Evolutionary conservation across 2,888 invertebrate genomes (phyloP), one percentile per base, ranked within the genome.

Genomic region (Eupithecia abbreviata): DNA sequence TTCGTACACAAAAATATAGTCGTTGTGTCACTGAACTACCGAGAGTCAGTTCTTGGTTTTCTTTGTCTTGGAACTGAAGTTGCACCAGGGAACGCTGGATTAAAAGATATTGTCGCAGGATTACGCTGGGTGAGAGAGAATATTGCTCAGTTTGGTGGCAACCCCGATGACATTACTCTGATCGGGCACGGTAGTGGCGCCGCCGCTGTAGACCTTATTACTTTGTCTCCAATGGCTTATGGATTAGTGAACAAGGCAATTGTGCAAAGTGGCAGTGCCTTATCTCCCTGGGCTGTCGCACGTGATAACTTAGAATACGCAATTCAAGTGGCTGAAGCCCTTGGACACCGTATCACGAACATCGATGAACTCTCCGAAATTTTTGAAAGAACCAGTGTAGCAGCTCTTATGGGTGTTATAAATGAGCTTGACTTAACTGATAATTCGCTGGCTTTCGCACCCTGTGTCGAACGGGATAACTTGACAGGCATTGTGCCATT

Each of bases 141-240:
- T 87, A 97, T 98, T 73, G 94, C 72, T 2, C 92, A 95, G 72
- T 98, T 98, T 89, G 97, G 98, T 47, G 98, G 98, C 9, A 97
- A 98, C 90, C 96, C 97, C 0, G 94, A 96, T 72, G 96, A 96
- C 81, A 95, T 98, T 10, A 98, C 98, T 3, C 88, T 98, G 2
- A 96, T 98, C 88, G 98, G 98, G 0, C 97, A 98, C 86, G 97
- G 97, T 30, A 97, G 97, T 74, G 97, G 97, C 2, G 97, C 97
- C 5, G 96, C 96, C 58, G 90, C 91, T 15, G 92, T 94, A 2
- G 94, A 94, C 84, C 87, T 94, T 72, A 86, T 94, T 1, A 92
- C 93, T 30, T 72, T 94, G 42, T 93, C 95, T 12, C 91, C 92
- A 0, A 85, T 88, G 84, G 87, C 91, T 68, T 77, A 84, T 55